phyloP scores from a whole-genome alignment of 2,888 invertebrate genomes.

The Odontothrips loti region DNA sequence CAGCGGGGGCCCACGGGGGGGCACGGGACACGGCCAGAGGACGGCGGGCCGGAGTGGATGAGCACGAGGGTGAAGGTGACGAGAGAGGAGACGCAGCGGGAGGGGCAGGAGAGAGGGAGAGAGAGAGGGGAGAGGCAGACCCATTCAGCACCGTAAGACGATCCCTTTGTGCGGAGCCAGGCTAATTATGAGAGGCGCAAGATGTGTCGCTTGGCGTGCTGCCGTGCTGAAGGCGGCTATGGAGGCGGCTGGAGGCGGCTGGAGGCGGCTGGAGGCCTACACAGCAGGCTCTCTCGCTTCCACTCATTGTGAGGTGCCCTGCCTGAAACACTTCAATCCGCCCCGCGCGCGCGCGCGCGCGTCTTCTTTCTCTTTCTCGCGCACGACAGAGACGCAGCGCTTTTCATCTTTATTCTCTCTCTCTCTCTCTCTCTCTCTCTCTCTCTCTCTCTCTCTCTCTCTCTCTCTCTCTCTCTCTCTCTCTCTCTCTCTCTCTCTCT shows the following conservation, averaged over 20 bases:
- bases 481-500: neutral
- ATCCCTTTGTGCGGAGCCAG: neutral
- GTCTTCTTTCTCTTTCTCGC: neutral
- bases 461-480: too few relatives aligned
- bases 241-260: too few relatives aligned
- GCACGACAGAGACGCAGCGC: too few relatives aligned
- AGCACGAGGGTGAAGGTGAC: too few relatives aligned
- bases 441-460: neutral
- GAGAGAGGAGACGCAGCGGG: too few relatives aligned
- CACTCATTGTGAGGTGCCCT: too few relatives aligned
- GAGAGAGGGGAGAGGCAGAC: neutral
- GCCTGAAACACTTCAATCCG: neutral
- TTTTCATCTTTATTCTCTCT: too few relatives aligned
- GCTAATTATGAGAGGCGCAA: slow-evolving; percentile 15
- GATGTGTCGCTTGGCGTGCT: slow-evolving; percentile 3
- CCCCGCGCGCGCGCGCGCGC: neutral
- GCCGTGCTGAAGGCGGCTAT: neutral
- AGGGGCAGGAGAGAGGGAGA: neutral
- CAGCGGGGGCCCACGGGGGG: neutral
- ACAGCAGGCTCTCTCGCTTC: too few relatives aligned
- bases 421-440: neutral
- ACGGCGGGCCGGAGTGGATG: neutral
- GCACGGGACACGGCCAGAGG: neutral
- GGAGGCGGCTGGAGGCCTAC: too few relatives aligned
- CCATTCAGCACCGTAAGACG: neutral